Base-by-base conservation (phyloP, 2,888 invertebrate species). In the Cheilosia soror region DNA sequence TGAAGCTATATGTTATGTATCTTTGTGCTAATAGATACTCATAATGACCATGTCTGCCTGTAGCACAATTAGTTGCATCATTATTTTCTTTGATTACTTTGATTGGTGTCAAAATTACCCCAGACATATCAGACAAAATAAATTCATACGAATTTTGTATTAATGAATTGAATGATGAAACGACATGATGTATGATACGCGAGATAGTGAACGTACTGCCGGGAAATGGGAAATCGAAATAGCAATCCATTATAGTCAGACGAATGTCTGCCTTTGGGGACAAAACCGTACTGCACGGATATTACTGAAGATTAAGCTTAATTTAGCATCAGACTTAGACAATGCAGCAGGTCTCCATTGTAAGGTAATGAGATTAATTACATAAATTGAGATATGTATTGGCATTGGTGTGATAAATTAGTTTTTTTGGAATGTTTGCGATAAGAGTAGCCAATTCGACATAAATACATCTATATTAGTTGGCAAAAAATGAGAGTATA, bases 41-140 rank as follows among this genome's bases (percentile, higher is more conserved):
- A 65, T 37, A 63, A 47, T 40, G 55, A 2, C 5, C 7, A 2
- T 6, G 47, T 7, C 6, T 15, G 42, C 20, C 2, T 44, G 47
- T 73, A 73, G 57, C 55, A 63, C 44, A 57, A 73, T 72, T 53
- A 62, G 62, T 29, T 29, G 55, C 47, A 47, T 73, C 73, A 73
- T 73, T 73, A 73, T 73, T 73, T 65, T 44, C 73, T 65, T 55
- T 65, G 55, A 65, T 73, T 73, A 31, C 47, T 65, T 47, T 73
- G 55, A 65, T 55, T 47, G 47, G 15, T 55, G 73, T 55, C 73
- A 37, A 57, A 63, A 55, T 27, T 63, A 53, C 25, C 63, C 6
- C 44, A 33, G 13, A 25, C 5, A 0, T 9, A 15, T 20, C 1
- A 29, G 29, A n/a, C n/a, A 53, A 40, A n/a, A 27, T n/a, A 25